Percentiles rank a stretch among this genome's conserved stretches.
Conservation (phyloP, 2,113 vertebrate species). For the Ahaetulla prasina region DNA sequence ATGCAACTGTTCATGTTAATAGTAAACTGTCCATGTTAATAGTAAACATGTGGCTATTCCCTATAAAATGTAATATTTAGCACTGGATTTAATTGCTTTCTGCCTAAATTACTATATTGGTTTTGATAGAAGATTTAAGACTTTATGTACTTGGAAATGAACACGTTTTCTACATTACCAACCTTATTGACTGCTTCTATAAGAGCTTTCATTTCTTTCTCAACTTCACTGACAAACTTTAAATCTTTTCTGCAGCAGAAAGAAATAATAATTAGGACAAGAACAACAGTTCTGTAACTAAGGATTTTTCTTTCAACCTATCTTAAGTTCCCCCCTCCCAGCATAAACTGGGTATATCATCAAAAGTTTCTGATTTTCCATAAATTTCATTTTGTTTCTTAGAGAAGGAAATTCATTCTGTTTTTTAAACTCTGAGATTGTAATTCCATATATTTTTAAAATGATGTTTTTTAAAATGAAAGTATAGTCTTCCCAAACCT, state of each 20-base stretch:
- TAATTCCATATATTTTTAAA: not conserved
- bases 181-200: conserved; percentile 94
- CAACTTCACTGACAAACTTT: conserved; percentile 90
- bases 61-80: not conserved
- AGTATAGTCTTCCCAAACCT: not conserved
- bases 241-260: conserved; percentile 85
- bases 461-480: not conserved
- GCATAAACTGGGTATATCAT: not conserved
- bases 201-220: conserved; percentile 90
- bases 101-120: not conserved
- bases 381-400: not conserved
- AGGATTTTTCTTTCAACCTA: not conserved
- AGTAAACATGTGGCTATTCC: not conserved
- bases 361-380: not conserved
- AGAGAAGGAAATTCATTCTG: not conserved
- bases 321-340: not conserved
- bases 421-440: not conserved
- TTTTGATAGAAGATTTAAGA: not conserved
- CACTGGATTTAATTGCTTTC: not conserved
- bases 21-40: no score
- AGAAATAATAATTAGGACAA: conserved; percentile 14
- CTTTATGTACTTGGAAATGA: not conserved
- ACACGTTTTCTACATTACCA: conserved; percentile 44
- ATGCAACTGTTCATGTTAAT: not conserved
- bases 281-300: not conserved